Evolutionary conservation across 30 jellyfish, hydroid and myxozoan species (phyloP), one percentile per base, ranked within the genome.

Genomic region (Aurelia sp.): DNA sequence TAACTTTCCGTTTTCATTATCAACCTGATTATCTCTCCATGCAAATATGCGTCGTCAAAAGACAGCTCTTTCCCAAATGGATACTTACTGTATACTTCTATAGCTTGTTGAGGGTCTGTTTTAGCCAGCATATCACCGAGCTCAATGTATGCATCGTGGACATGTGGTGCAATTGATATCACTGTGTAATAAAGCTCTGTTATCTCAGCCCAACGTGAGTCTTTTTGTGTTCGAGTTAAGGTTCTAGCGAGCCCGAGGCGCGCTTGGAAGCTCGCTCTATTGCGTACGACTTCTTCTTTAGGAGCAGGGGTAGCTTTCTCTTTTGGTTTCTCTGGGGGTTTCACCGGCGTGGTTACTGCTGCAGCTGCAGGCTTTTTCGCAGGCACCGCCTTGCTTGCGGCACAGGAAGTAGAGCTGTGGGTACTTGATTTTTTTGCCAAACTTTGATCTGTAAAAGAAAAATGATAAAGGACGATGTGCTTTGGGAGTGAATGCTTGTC

Each of bases 191-290:
- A 90, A 2, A 90, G 63, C 30, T 73, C 68, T 23, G 53, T 80
- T 27, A 83, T 35, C 50, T 71, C 97, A 0, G 73, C 70, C 77
- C 68, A 53, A 59, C 74, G 2, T 50, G 15, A 37, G 53, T 71
- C 79, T 16, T 62, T 48, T 21, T 48, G 55, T 3, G 57, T n/a
- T 37, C 89, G 90, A 10, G 89, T 41, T 44, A 90, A 66, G 18
- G 71, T 73, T n/a, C 97, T 79, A 13, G 97, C 97, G 21, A 90
- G 91, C 30, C 97, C 97, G 4, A 90, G 79, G 18, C 97, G 83
- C 23, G 97, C 85, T 21, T 84, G 90, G 64, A 67, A 81, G 53
- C 74, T 73, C 15, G 58, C 64, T 33, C 13, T 23, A 79, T 89
- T 89, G 21, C 51, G 48, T 13, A 52, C 50, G 37, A 48, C 9